Evolutionary conservation across 2,113 vertebrate species (phyloP), one percentile per base, ranked within the genome.

Genomic region (Strix aluco): DNA sequence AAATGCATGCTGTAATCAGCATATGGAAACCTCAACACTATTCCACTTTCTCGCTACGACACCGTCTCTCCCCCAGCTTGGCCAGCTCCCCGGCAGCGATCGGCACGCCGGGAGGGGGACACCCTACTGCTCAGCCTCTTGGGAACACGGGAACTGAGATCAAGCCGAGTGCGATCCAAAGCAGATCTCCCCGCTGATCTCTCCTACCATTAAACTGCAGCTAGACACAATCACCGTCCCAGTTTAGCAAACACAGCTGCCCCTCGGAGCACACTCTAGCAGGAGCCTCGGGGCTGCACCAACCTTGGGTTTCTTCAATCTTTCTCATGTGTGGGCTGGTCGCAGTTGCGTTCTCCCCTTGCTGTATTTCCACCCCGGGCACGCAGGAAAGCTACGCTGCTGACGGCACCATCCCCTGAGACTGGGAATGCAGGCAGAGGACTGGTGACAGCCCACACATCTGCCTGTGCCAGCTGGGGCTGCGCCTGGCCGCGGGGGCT

Each of bases 1-100:
- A 90, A 59, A 63, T n/a, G 52, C 70, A 6, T 1, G 3, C 44
- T 79, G 93, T 18, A 5, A 30, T 93, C 90, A 94, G 90, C 93
- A 92, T 78, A 93, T 95, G 94, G 94, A 72, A 95, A 80, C 72
- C 92, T 88, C 94, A 70, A 70, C 95, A 93, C 91, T 67, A 30
- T 81, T 69, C 72, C 73, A 38, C 91, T 79, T 54, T 30, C 62
- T 19, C 13, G 10, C 74, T 44, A 55, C 34, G 14, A 57, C 65
- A 57, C 65, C 19, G 74, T 89, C 90, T 91, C 89, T 91, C 81
- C 61, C 62, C 62, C 83, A 66, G 91, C 87, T 66, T 71, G 84
- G 94, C 65, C 84, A 40, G 90, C 81, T 94, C 94, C 92, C 78
- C 36, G 0, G 25, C 92, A 88, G 94, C 47, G 1, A 66, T 32